Base-by-base conservation (phyloP, 2,888 invertebrate genomes). In the Lagria hirta region DNA sequence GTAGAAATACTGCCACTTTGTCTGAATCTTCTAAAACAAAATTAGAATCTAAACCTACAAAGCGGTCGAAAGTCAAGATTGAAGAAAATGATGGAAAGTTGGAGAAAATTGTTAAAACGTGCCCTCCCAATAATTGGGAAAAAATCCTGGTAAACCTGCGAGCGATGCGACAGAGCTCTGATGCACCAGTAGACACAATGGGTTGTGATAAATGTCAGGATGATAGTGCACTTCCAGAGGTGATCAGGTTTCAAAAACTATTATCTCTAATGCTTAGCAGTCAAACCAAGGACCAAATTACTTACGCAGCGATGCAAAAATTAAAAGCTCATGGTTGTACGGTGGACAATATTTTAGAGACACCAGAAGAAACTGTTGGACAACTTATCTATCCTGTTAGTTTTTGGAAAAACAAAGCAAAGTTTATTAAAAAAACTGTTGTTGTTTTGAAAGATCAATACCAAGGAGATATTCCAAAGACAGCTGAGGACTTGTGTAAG, bases 151-250 rank as follows among this genome's bases (percentile, higher is more conserved):
- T 82, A 0, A 92, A 95, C 67, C 81, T 98, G 34, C 75, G 80
- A 47, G 75, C 78, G 58, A 97, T 98, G 96, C 78, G 97, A 44
- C 79, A 83, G 18, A 71, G 75, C 14, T 70, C 75, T 59, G 82
- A 85, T 68, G 98, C 98, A 2, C 96, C 97, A 0, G 98, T 99
- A 0, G 99, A 99, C 70, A 78, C 84, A 0, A 93, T 96, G 93
- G 98, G 97, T 0, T 90, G 90, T 65, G 81, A 92, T 60, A 81
- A 81, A 69, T 85, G 86, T 59, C 78, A 81, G 48, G 93, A 94
- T 72, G 70, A 76, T 26, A 72, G 75, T 24, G 77, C 77, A 2
- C 44, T 65, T 15, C 76, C 78, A 3, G 65, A 78, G 67, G 84
- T 85, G 0, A 81, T 80, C 60, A 78, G 97, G 38, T 98, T 87